Conservation (phyloP, 2,888 invertebrate genomes). For the Drosophila meridionalis region DNA sequence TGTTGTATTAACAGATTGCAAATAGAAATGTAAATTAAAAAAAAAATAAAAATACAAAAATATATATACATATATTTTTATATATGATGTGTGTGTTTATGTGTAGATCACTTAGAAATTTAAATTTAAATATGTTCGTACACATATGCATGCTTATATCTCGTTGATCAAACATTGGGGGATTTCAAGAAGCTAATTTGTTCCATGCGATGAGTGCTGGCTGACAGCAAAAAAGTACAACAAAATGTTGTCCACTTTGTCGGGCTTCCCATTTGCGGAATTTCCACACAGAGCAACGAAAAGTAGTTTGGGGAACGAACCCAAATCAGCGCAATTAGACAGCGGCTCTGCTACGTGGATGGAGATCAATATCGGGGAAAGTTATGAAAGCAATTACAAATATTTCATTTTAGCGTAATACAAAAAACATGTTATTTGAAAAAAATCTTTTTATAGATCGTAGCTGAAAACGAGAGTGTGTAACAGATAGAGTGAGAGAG, state of each 20-base stretch:
- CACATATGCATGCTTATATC: not conserved
- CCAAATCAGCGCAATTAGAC: constrained; percentile 8
- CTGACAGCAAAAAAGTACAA: constrained; percentile 8
- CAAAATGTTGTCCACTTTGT: constrained; percentile 7
- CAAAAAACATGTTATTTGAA: constrained; percentile 12
- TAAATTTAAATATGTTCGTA: not conserved
- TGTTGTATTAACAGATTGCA: no score
- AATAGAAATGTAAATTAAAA: no score
- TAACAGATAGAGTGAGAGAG: not conserved
- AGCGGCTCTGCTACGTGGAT: not conserved
- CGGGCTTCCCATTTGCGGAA: constrained; percentile 27
- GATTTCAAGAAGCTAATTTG: constrained; percentile 29
- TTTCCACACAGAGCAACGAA: constrained; percentile 18
- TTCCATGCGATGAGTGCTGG: constrained; percentile 3
- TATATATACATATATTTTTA: not conserved
- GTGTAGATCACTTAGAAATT: not conserved
- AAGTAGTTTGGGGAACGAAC: constrained; percentile 11
- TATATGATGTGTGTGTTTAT: not conserved
- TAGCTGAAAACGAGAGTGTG: not conserved
- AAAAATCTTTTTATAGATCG: not conserved
- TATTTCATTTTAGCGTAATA: constrained; percentile 20
- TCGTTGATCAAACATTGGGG: constrained; percentile 35
- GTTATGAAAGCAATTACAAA: constrained; percentile 22
- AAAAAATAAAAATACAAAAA: no score
- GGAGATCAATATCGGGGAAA: constrained; percentile 33